Percentiles rank a stretch among this genome's conserved stretches.
These are phyloP conservation scores for Oscheius sp. DNA, from an alignment of 2,888 invertebrate species.

Conservation along the genomic window DNA sequence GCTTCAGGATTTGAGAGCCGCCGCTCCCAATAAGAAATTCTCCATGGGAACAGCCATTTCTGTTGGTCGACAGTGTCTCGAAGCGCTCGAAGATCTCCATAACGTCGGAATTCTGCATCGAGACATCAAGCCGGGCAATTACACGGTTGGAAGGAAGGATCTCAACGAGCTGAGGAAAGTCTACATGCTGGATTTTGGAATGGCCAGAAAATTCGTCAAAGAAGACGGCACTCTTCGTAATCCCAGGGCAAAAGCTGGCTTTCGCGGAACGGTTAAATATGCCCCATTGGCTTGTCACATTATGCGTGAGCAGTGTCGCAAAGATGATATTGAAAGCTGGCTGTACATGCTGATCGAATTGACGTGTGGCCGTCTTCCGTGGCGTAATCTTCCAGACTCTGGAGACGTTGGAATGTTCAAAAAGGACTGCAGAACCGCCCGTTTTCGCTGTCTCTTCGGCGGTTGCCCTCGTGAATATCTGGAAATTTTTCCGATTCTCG, in stretches of 20 bases:
- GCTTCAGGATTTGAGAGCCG: conserved; percentile 49
- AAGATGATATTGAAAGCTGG: conserved; percentile 64
- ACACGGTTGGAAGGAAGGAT: conserved; percentile 51
- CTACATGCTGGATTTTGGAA: conserved; percentile 57
- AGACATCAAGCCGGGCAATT: conserved; percentile 58
- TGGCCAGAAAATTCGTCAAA: conserved; percentile 54
- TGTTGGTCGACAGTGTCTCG: conserved; percentile 50
- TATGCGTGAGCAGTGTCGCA: conserved; percentile 54
- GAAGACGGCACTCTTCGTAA: conserved; percentile 54
- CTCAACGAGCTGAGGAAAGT: conserved; percentile 48
- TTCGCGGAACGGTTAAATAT: conserved; percentile 57
- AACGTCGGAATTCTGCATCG: conserved; percentile 51
- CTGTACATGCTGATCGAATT: conserved; percentile 60
- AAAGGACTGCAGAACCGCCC: conserved; percentile 49
- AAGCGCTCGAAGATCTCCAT: conserved; percentile 55
- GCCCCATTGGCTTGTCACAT: conserved; percentile 55
- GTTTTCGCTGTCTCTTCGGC: conserved; percentile 51
- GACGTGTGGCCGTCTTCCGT: conserved; percentile 51
- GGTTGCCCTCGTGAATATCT: conserved; percentile 57
- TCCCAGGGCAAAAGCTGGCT: conserved; percentile 46
- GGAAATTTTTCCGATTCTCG: conserved; percentile 42
- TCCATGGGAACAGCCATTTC: conserved; percentile 55
- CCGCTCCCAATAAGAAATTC: conserved; percentile 45
- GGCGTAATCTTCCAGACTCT: conserved; percentile 53
- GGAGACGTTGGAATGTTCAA: conserved; percentile 59